A percentile compares a stretch with the other conserved stretches of the same genome.
Evolutionary conservation across 2,888 invertebrate genomes (phyloP).

Genomic region (Megamerina dolium): DNA sequence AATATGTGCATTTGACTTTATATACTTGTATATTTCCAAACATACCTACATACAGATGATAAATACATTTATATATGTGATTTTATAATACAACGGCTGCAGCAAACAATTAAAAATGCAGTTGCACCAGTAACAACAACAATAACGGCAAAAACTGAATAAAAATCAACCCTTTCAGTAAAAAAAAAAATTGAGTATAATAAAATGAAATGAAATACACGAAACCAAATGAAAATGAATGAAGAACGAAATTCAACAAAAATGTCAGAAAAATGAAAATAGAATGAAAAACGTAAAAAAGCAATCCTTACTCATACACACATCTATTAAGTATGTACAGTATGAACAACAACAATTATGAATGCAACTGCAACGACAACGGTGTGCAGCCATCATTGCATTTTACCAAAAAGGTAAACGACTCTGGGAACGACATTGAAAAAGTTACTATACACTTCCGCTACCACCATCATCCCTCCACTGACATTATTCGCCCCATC

Average conservation of each 20-base stretch:
- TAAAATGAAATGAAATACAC: too few relatives aligned
- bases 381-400: constrained; percentile 2
- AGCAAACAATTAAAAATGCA: neutral
- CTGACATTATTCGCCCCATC: too few relatives aligned
- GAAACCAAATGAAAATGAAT: constrained; percentile 9
- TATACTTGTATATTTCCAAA: too few relatives aligned
- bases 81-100: too few relatives aligned
- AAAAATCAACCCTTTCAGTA: constrained; percentile 33
- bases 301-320: neutral
- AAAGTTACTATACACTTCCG: constrained; percentile 33
- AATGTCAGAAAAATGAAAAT: neutral
- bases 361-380: constrained; percentile 9
- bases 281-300: constrained; percentile 7
- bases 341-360: constrained; percentile 3
- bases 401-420: constrained; percentile 33
- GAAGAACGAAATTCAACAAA: neutral
- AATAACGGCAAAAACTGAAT: neutral
- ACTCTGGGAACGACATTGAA: constrained; percentile 40
- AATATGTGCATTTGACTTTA: too few relatives aligned
- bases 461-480: too few relatives aligned
- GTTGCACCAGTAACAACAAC: neutral
- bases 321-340: constrained; percentile 7
- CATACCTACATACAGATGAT: too few relatives aligned
- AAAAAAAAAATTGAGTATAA: too few relatives aligned
- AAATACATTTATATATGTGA: too few relatives aligned